Conservation (phyloP, 2,113 vertebrate genomes). For the Lophura nycthemera region DNA sequence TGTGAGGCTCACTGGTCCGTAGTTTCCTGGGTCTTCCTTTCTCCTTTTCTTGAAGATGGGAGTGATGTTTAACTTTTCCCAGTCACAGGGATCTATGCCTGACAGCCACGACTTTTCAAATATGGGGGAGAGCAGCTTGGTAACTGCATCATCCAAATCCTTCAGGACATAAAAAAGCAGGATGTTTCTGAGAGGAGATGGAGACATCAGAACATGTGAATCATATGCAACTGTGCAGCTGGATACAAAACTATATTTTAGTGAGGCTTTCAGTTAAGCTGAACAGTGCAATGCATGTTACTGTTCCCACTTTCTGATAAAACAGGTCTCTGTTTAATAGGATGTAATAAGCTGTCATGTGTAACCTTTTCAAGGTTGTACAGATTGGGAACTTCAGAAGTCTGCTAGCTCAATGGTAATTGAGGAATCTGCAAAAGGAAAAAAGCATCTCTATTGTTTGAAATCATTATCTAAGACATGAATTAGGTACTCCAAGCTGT, state of each 20-base stretch:
- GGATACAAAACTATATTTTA: not conserved
- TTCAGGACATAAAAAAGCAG: not conserved
- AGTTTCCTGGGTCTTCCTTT: too few relatives aligned
- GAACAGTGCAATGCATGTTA: not conserved
- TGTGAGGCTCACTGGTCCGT: too few relatives aligned
- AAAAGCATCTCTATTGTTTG: not conserved
- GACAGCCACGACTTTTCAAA: too few relatives aligned
- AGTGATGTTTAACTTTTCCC: too few relatives aligned
- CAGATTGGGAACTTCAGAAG: not conserved
- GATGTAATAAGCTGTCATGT: not conserved
- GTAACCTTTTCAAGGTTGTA: not conserved
- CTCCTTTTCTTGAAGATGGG: too few relatives aligned
- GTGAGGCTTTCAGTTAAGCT: not conserved
- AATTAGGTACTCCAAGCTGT: not conserved
- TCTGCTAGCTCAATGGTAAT: not conserved
- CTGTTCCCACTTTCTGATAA: not conserved
- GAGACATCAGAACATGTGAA: not conserved
- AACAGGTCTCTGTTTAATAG: not conserved
- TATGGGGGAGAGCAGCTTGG: too few relatives aligned
- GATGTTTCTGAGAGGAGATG: not conserved
- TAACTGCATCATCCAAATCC: too few relatives aligned
- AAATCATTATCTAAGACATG: not conserved
- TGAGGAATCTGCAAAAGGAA: not conserved
- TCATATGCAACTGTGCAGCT: not conserved
- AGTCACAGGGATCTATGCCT: too few relatives aligned